Percentiles rank a stretch among this genome's conserved stretches.
Conservation (phyloP, 2,113 vertebrate genomes). For the Vimba vimba region DNA sequence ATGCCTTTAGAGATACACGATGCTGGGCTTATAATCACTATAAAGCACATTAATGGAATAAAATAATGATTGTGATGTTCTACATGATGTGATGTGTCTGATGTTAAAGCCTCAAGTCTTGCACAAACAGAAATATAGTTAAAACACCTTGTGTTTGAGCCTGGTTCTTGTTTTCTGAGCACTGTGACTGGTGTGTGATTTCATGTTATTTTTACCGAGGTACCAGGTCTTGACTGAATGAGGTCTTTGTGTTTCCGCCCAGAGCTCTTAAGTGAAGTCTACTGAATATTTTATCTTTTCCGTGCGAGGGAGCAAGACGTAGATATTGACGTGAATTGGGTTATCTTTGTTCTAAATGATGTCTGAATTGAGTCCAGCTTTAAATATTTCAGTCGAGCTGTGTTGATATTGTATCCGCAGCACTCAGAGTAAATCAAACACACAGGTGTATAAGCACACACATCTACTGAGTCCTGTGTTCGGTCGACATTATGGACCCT, state of each 20-base stretch:
- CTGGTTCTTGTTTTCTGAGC: neutral
- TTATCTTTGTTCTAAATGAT: neutral
- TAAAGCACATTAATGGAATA: neutral
- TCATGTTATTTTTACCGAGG: slow-evolving; percentile 3
- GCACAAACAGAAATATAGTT: neutral
- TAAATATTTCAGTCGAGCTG: neutral
- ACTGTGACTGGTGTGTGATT: neutral
- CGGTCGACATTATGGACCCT: neutral
- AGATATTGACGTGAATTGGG: neutral
- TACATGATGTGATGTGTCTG: neutral
- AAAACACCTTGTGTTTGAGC: neutral
- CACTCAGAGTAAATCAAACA: neutral
- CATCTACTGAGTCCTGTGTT: neutral
- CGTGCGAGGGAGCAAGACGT: neutral
- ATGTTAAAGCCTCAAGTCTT: neutral
- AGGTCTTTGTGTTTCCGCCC: slow-evolving; percentile 12
- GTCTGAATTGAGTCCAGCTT: neutral
- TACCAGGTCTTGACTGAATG: slow-evolving; percentile 15
- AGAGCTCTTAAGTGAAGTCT: slow-evolving; percentile 9
- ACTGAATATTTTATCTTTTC: slow-evolving; percentile 42
- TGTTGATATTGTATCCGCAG: neutral
- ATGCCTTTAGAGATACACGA: neutral
- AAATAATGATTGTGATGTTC: neutral
- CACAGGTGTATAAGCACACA: neutral
- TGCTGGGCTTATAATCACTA: neutral